phyloP scores from a whole-genome alignment of 2,888 invertebrate species.

The Parelbella ahira region DNA sequence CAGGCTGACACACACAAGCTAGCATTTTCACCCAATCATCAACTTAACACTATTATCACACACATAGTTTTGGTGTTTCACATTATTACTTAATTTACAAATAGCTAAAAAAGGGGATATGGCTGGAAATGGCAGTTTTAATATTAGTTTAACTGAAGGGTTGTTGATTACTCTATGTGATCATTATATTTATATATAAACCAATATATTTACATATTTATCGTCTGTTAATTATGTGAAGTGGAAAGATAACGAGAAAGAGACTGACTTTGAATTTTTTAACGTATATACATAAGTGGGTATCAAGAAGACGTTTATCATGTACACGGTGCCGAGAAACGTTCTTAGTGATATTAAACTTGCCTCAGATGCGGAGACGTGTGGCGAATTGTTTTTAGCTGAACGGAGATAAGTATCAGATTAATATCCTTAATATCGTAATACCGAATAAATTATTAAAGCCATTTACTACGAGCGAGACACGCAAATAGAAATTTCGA shows the following conservation, averaged over 20 bases:
- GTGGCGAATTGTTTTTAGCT: slow-evolving; percentile 41
- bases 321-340: slow-evolving; percentile 26
- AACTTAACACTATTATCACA: slow-evolving; percentile 57
- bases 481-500: slow-evolving; percentile 15
- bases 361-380: slow-evolving; percentile 38
- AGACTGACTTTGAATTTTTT: no score
- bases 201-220: not conserved
- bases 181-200: no score
- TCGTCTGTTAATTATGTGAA: not conserved
- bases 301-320: slow-evolving; percentile 15
- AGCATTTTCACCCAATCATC: slow-evolving; percentile 78
- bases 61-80: slow-evolving; percentile 50
- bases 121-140: slow-evolving; percentile 38
- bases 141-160: not conserved
- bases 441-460: slow-evolving; percentile 28
- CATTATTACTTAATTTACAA: slow-evolving; percentile 10
- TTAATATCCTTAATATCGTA: slow-evolving; percentile 34
- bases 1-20: slow-evolving; percentile 85
- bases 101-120: slow-evolving; percentile 27
- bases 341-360: slow-evolving; percentile 42
- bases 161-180: not conserved
- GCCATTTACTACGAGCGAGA: slow-evolving; percentile 21
- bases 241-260: not conserved
- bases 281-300: not conserved
- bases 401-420: slow-evolving; percentile 36